Evolutionary conservation across 30 jellyfish, hydroid and myxozoan genomes (phyloP).

Genomic region (Mastigias papua): DNA sequence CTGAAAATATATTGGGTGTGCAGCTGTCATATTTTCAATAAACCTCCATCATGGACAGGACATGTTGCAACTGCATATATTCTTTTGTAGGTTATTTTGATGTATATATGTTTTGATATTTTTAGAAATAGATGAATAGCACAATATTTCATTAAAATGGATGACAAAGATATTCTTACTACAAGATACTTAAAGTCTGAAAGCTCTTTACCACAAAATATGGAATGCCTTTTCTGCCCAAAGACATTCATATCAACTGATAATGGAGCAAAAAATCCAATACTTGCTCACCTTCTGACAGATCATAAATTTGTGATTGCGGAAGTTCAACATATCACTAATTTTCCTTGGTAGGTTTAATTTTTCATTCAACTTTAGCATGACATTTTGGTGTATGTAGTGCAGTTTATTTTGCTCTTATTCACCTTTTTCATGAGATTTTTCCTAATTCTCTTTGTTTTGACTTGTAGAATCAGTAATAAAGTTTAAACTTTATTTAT

Average conservation of each 20-base stretch:
- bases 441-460: too few relatives aligned
- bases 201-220: slow-evolving; percentile 38
- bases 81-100: too few relatives aligned
- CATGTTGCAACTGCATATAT: too few relatives aligned
- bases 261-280: slow-evolving; percentile 87
- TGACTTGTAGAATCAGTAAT: too few relatives aligned
- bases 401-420: background rate
- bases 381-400: background rate
- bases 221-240: slow-evolving; percentile 82
- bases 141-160: background rate
- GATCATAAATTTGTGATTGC: slow-evolving; percentile 89
- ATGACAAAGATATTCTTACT: background rate
- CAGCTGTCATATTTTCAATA: too few relatives aligned
- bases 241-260: slow-evolving; percentile 79
- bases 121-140: background rate
- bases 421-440: too few relatives aligned
- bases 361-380: background rate
- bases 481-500: too few relatives aligned
- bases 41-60: too few relatives aligned
- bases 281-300: slow-evolving; percentile 87
- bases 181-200: slow-evolving; percentile 39
- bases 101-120: background rate
- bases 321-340: slow-evolving; percentile 86
- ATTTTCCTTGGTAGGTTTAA: slow-evolving; percentile 78
- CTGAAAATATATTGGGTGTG: too few relatives aligned